Conservation (phyloP, 2,888 invertebrate species). For the Odontothrips loti region DNA sequence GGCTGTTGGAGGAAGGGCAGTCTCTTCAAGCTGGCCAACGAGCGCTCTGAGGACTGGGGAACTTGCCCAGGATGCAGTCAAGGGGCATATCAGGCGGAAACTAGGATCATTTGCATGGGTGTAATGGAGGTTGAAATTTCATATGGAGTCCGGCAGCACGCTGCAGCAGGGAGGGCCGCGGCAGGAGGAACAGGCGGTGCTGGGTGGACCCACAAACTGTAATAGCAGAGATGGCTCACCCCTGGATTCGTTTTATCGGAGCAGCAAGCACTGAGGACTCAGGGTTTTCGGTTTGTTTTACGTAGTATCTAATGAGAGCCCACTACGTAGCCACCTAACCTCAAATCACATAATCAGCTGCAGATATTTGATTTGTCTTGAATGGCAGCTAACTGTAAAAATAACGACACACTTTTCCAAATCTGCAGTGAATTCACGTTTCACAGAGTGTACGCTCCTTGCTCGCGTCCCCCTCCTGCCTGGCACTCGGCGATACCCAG, state of each 20-base stretch:
- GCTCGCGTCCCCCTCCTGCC: too few species aligned
- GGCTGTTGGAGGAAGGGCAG: neutral
- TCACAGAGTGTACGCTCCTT: too few species aligned
- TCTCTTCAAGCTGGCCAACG: neutral
- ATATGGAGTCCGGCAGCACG: constrained; percentile 3
- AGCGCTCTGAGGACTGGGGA: neutral
- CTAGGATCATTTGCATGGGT: neutral
- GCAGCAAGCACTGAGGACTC: neutral
- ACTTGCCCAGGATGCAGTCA: neutral
- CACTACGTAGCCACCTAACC: too few species aligned
- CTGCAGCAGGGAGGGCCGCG: neutral
- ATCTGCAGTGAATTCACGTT: too few species aligned
- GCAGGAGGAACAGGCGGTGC: neutral
- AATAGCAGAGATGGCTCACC: too few species aligned
- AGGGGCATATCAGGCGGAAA: constrained; percentile 1
- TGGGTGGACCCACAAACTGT: too few species aligned
- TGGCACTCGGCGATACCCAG: too few species aligned
- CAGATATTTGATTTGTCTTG: too few species aligned
- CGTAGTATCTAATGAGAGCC: neutral
- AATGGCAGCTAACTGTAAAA: too few species aligned
- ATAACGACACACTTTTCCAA: too few species aligned
- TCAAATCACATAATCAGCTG: too few species aligned
- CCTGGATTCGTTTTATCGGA: neutral
- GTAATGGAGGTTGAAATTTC: constrained; percentile 12
- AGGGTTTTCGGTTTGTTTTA: too few species aligned